Conservation (phyloP, 2,888 invertebrate genomes). For the Nyleta sp. region DNA sequence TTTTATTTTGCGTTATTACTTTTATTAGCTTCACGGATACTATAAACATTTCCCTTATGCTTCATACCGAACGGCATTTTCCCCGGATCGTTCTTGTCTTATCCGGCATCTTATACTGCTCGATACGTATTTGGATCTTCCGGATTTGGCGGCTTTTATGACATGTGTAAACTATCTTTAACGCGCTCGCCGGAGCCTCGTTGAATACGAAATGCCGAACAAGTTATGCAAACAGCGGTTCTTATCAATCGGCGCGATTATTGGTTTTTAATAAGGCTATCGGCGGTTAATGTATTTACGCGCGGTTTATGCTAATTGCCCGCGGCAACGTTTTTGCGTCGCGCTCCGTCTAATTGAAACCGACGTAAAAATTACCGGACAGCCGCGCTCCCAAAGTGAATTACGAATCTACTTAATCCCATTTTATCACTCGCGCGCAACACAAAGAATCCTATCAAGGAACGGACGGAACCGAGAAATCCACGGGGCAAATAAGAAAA, state of each 20-base stretch:
- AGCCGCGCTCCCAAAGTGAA: constrained; percentile 21
- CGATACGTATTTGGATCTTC: constrained; percentile 28
- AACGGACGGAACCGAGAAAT: constrained; percentile 49
- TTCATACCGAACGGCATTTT: constrained; percentile 2
- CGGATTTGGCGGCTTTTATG: constrained; percentile 37
- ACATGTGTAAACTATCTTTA: constrained; percentile 43
- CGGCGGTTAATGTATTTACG: constrained; percentile 42
- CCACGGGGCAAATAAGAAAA: constrained; percentile 48
- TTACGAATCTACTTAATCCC: constrained; percentile 48
- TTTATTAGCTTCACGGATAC: background rate
- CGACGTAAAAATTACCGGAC: constrained; percentile 31
- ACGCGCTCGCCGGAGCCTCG: constrained; percentile 26
- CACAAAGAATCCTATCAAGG: constrained; percentile 52
- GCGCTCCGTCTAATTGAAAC: constrained; percentile 38
- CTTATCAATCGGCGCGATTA: constrained; percentile 43
- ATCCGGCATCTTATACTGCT: constrained; percentile 27
- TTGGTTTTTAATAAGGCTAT: constrained; percentile 52
- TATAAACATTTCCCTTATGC: constrained; percentile 1
- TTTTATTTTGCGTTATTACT: too few relatives aligned
- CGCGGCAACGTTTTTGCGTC: constrained; percentile 1
- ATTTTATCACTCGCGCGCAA: constrained; percentile 42
- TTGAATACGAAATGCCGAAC: constrained; percentile 35
- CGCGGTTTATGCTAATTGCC: constrained; percentile 19
- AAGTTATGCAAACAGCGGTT: constrained; percentile 42
- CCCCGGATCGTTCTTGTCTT: constrained; percentile 32